Evolutionary conservation across 2,797 vertebrate genomes (phyloP).

Genomic region (Harpagifer antarcticus): DNA sequence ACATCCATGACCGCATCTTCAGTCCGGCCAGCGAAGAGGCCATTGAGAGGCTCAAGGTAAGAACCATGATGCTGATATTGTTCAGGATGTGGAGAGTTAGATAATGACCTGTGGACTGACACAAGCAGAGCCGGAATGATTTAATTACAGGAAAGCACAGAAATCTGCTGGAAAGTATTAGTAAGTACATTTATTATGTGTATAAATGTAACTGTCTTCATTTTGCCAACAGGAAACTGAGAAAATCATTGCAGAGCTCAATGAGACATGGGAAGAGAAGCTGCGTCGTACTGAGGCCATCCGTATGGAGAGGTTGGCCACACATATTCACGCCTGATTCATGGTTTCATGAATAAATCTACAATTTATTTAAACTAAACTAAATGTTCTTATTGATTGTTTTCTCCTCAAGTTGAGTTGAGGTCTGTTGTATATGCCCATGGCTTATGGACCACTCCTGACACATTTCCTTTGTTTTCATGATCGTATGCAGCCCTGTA

Average conservation of each 20-base stretch:
- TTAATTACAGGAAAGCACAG: background rate
- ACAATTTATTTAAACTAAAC: background rate
- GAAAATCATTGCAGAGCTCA: conserved; percentile 98
- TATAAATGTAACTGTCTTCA: conserved; percentile 13
- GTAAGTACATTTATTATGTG: background rate
- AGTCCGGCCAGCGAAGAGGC: conserved; percentile 96
- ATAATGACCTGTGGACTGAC: background rate
- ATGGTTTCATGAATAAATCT: background rate
- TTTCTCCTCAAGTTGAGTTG: too few species aligned
- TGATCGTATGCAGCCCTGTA: too few species aligned
- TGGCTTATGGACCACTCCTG: too few species aligned
- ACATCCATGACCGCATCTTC: conserved; percentile 97
- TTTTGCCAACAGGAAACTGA: conserved; percentile 90
- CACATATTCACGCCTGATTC: conserved; percentile 5
- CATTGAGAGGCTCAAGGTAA: conserved; percentile 97
- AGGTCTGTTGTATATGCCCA: too few species aligned
- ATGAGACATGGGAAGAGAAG: conserved; percentile 99
- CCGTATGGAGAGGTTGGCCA: conserved; percentile 90
- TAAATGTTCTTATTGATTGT: too few species aligned
- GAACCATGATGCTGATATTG: background rate
- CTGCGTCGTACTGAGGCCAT: conserved; percentile 96
- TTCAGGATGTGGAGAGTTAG: background rate
- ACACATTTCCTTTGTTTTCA: too few species aligned
- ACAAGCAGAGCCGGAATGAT: background rate
- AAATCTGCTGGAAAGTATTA: background rate